phyloP scores from a whole-genome alignment of 2,888 invertebrate species.

The Thalpophila matura region DNA sequence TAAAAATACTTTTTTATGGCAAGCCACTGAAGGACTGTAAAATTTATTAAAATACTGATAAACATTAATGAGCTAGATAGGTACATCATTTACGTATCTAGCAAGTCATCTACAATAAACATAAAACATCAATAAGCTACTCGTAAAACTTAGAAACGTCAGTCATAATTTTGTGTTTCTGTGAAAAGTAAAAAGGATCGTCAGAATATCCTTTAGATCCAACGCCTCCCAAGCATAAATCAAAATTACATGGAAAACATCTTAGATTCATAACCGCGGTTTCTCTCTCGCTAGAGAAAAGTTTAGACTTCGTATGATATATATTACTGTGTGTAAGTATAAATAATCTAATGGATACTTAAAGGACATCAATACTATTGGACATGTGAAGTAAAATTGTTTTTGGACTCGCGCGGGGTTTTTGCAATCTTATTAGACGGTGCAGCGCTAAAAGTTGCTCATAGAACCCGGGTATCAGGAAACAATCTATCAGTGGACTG shows the following conservation, averaged over 20 bases:
- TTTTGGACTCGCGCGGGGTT: background rate
- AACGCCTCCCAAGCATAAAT: slow-evolving; percentile 77
- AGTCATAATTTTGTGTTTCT: slow-evolving; percentile 72
- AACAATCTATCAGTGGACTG: background rate
- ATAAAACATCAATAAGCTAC: slow-evolving; percentile 13
- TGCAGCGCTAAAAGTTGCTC: background rate
- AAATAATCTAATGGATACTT: slow-evolving; percentile 28
- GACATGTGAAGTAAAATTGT: background rate
- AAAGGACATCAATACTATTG: slow-evolving; percentile 17
- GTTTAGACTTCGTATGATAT: slow-evolving; percentile 45
- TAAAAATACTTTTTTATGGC: no score
- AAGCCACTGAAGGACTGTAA: no score
- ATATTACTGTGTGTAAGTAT: slow-evolving; percentile 26
- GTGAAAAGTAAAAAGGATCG: slow-evolving; percentile 75
- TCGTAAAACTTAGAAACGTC: slow-evolving; percentile 66
- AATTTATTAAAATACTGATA: no score
- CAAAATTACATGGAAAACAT: slow-evolving; percentile 84
- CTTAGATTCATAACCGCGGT: slow-evolving; percentile 73
- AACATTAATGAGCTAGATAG: slow-evolving; percentile 1
- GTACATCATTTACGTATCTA: no score
- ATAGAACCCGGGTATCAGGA: background rate
- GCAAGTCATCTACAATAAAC: no score
- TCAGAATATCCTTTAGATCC: slow-evolving; percentile 71
- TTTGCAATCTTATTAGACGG: background rate
- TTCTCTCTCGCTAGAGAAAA: slow-evolving; percentile 56